Percentiles rank a stretch among this genome's conserved stretches.
phyloP scores from a whole-genome alignment of 30 jellyfish, hydroid and myxozoan species.

The Morbakka virulenta region DNA sequence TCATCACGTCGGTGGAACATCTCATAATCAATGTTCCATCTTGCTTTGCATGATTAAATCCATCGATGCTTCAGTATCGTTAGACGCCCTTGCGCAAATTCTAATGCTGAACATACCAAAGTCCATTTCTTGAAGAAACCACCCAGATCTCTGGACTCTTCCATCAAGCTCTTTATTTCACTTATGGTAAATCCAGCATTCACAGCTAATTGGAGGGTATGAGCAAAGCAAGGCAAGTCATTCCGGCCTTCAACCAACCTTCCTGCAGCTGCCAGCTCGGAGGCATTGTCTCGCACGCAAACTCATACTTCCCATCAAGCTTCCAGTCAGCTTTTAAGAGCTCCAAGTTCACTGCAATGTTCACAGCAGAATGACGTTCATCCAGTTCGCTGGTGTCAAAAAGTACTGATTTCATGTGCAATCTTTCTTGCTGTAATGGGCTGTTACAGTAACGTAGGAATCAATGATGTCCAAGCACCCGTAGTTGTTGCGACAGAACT shows the following conservation, averaged over 20 bases:
- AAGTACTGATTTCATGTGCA: constrained; percentile 31
- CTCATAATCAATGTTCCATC: constrained; percentile 52
- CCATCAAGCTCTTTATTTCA: constrained; percentile 6
- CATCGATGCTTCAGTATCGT: constrained; percentile 23
- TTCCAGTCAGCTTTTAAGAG: constrained; percentile 20
- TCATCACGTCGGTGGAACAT: constrained; percentile 41
- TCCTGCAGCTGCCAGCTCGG: constrained; percentile 41
- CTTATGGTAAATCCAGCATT: constrained; percentile 43
- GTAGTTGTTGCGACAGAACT: constrained; percentile 39
- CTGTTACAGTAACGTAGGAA: constrained; percentile 55
- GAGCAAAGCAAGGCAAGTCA: constrained; percentile 53
- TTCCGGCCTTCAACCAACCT: constrained; percentile 34
- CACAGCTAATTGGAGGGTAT: constrained; percentile 56
- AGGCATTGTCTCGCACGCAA: constrained; percentile 48
- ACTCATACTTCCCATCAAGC: constrained; percentile 32
- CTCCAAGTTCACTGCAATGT: constrained; percentile 31
- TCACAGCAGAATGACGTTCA: constrained; percentile 32
- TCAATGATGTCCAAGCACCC: constrained; percentile 59
- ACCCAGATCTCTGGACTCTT: constrained; percentile 8
- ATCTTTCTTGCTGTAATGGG: constrained; percentile 30
- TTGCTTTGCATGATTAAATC: constrained; percentile 35
- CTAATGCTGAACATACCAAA: constrained; percentile 34
- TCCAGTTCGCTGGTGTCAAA: constrained; percentile 48
- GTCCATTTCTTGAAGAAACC: constrained; percentile 11
- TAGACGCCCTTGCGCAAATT: background rate